A percentile compares a stretch with the other conserved stretches of the same genome.
Evolutionary conservation across 2,113 vertebrate species (phyloP).

Genomic region (Cariama cristata): DNA sequence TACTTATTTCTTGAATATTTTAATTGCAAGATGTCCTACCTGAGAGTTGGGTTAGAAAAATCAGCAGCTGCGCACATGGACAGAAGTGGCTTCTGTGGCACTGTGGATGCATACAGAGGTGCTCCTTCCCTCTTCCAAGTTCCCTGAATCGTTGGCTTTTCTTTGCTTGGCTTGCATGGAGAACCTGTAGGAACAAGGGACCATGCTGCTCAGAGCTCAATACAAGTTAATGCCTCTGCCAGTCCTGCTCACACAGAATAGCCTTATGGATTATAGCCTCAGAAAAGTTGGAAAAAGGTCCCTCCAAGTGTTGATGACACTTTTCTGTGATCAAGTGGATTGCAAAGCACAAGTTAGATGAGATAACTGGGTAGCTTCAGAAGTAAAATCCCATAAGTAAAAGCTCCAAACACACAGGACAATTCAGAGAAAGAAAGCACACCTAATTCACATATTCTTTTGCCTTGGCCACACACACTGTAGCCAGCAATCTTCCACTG

Average conservation of each 20-base stretch:
- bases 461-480: background rate
- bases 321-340: background rate
- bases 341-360: background rate
- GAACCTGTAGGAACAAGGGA: background rate
- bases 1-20: background rate
- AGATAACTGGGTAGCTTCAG: background rate
- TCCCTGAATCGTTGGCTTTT: background rate
- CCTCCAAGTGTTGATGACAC: background rate
- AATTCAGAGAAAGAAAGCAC: background rate
- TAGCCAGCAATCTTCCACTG: background rate
- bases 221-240: background rate
- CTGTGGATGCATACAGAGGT: background rate
- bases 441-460: rapidly evolving
- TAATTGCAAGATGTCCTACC: conserved; percentile 30
- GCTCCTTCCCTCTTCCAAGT: background rate
- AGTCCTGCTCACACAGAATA: background rate
- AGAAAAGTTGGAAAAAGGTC: background rate
- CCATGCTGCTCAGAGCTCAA: background rate
- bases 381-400: background rate
- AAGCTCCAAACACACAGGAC: background rate
- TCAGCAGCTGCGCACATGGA: background rate
- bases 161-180: background rate
- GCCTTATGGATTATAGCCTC: background rate
- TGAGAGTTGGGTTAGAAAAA: conserved; percentile 18
- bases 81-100: conserved; percentile 31